These are phyloP conservation scores for Nephrocerus scutellatus DNA, from an alignment of 2,888 invertebrate genomes.

Conservation along the genomic window DNA sequence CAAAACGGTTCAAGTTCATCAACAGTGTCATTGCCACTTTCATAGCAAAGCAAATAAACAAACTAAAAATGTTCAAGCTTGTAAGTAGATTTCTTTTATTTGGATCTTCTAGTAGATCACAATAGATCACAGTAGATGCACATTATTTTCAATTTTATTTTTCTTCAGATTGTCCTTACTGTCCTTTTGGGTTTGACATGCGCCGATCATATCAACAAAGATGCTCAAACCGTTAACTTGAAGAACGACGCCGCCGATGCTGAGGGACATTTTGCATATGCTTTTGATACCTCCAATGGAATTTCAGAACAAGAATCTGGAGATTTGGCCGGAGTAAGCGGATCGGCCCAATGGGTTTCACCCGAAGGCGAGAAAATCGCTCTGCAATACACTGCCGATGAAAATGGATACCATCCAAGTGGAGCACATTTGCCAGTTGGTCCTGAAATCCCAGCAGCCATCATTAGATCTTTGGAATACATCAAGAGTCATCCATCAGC, in stretches of 20 bases:
- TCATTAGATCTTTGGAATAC: conserved; percentile 51
- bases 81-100: conserved; percentile 13
- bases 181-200: conserved; percentile 34
- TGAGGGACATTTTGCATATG: conserved; percentile 48
- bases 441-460: conserved; percentile 53
- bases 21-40: conserved; percentile 18
- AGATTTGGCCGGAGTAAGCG: conserved; percentile 52
- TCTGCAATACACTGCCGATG: conserved; percentile 53
- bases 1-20: conserved; percentile 6
- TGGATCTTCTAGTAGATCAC: too few species aligned
- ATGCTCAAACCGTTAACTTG: conserved; percentile 46
- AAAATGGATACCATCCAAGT: conserved; percentile 52
- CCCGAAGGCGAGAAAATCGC: conserved; percentile 50
- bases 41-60: conserved; percentile 7
- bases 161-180: too few species aligned
- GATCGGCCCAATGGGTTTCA: conserved; percentile 51
- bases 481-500: conserved; percentile 47
- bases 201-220: conserved; percentile 41
- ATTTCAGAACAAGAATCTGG: conserved; percentile 54
- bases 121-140: too few species aligned
- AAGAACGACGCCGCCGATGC: conserved; percentile 42
- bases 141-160: too few species aligned
- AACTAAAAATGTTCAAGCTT: conserved; percentile 19
- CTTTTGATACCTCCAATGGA: conserved; percentile 56
- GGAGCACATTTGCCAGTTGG: conserved; percentile 48